Conservation (phyloP, 2,113 vertebrate genomes). For the Copsychus sechellarum region DNA sequence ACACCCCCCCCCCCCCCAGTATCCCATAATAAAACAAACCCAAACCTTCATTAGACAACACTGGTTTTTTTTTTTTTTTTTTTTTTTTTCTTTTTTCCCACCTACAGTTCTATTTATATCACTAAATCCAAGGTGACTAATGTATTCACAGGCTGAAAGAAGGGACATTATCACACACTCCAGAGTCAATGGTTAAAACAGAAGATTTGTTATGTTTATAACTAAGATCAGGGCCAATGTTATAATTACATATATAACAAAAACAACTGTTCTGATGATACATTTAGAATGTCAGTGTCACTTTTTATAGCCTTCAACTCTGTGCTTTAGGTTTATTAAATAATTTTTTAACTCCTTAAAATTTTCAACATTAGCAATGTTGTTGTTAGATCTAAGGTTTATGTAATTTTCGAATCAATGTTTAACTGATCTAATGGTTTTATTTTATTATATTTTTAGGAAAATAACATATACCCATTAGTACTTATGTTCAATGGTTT, state of each 20-base stretch:
- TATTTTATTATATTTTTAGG: constrained; percentile 52
- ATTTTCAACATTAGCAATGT: constrained; percentile 57
- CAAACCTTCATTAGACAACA: constrained; percentile 14
- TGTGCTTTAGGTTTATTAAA: constrained; percentile 68
- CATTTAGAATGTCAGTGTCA: constrained; percentile 66
- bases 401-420: constrained; percentile 50
- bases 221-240: constrained; percentile 33
- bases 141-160: constrained; percentile 55
- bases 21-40: constrained; percentile 31
- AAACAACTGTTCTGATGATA: constrained; percentile 40
- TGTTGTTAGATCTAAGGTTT: not conserved
- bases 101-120: not conserved
- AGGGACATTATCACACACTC: constrained; percentile 17
- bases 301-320: constrained; percentile 63
- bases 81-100: not conserved
- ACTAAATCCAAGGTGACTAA: constrained; percentile 47
- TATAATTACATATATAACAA: constrained; percentile 26
- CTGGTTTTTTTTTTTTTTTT: not conserved
- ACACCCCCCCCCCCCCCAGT: not conserved
- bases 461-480: constrained; percentile 45
- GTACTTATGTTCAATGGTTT: constrained; percentile 54
- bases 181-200: constrained; percentile 23
- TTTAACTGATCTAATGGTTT: constrained; percentile 23
- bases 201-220: constrained; percentile 53
- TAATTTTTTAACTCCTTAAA: constrained; percentile 62